Evolutionary conservation across 1,140 invertebrate genomes (phyloP).

Genomic region (Druon quercuslanigerum): DNA sequence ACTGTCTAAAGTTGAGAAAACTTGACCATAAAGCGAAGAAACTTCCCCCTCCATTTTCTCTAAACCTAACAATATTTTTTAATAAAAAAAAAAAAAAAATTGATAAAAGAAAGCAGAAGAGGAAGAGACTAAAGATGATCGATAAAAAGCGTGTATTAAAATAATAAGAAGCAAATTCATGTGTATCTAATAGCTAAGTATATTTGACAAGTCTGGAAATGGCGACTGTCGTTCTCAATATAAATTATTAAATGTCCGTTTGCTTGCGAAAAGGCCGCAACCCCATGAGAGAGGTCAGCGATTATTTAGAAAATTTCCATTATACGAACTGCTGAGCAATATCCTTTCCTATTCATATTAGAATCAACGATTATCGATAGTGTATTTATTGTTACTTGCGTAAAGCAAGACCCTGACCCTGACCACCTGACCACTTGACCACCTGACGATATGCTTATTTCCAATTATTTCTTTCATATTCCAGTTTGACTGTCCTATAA

Average conservation of each 20-base stretch:
- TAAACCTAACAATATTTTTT: no score
- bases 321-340: conserved; percentile 67
- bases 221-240: conserved; percentile 47
- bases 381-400: conserved; percentile 59
- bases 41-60: no score
- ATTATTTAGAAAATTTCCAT: conserved; percentile 65
- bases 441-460: no score
- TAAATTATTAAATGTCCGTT: conserved; percentile 65
- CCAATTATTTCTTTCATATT: conserved; percentile 21
- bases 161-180: conserved; percentile 16
- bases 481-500: no score
- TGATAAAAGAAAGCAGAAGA: background rate
- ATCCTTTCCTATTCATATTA: conserved; percentile 62
- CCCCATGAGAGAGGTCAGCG: conserved; percentile 65
- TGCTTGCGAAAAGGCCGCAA: conserved; percentile 59
- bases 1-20: no score
- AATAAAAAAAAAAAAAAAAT: no score
- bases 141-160: conserved; percentile 7
- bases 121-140: background rate
- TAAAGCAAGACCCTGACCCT: conserved; percentile 49
- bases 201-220: conserved; percentile 22
- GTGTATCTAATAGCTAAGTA: conserved; percentile 18
- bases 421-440: no score
- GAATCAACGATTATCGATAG: conserved; percentile 54
- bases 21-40: no score